Conservation (phyloP, 2,113 vertebrate species). For the Bungarus multicinctus region DNA sequence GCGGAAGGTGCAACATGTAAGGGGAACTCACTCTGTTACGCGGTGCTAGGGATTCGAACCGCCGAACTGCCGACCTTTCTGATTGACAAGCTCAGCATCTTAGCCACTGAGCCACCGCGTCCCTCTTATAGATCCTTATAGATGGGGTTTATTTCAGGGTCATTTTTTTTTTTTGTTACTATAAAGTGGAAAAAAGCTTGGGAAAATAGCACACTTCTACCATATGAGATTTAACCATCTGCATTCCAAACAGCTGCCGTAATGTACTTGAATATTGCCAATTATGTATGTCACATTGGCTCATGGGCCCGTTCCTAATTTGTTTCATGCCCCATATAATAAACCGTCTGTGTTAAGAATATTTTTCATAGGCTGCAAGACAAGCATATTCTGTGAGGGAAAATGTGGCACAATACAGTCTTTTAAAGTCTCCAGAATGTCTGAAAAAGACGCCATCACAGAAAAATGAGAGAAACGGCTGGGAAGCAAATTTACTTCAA, state of each 20-base stretch:
- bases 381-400: background rate
- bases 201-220: constrained; percentile 51
- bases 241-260: constrained; percentile 49
- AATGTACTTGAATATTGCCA: constrained; percentile 50
- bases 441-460: background rate
- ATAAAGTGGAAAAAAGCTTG: constrained; percentile 44
- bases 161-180: constrained; percentile 10
- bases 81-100: no score
- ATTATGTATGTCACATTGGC: constrained; percentile 44
- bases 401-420: constrained; percentile 41
- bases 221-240: constrained; percentile 28
- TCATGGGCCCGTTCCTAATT: constrained; percentile 51
- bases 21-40: no score
- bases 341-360: constrained; percentile 52
- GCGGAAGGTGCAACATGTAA: no score
- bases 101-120: no score
- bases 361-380: background rate
- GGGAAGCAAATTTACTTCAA: no score
- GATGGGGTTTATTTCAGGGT: constrained; percentile 33
- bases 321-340: constrained; percentile 42
- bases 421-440: constrained; percentile 5
- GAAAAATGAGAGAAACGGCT: background rate
- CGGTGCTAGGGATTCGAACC: no score
- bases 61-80: no score
- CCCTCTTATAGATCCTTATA: background rate